Evolutionary conservation across 2,797 vertebrate species (phyloP).

Genomic region (Malurus leucopterus): DNA sequence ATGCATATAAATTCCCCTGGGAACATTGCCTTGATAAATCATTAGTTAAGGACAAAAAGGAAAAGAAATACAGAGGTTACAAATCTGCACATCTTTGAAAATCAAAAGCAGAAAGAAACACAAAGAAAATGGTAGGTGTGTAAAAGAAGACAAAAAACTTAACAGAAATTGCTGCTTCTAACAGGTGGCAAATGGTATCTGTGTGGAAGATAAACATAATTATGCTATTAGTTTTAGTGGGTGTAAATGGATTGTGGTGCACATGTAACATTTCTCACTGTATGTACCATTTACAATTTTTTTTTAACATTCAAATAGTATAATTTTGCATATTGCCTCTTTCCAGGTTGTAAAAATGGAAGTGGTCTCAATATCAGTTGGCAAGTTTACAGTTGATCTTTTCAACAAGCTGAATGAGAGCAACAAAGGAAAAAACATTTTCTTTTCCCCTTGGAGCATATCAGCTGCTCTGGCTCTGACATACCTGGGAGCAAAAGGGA

Average conservation of each 20-base stretch:
- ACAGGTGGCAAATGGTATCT: background rate
- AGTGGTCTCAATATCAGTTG: slow-evolving; percentile 44
- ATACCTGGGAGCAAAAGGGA: slow-evolving; percentile 50
- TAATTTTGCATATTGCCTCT: background rate
- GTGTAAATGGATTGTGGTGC: background rate
- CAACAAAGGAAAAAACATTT: slow-evolving; percentile 60
- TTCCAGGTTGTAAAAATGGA: slow-evolving; percentile 62
- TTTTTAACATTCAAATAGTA: background rate
- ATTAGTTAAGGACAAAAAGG: background rate
- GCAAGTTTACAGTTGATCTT: slow-evolving; percentile 63
- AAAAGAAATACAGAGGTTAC: background rate
- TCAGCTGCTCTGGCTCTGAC: slow-evolving; percentile 60
- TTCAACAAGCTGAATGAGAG: slow-evolving; percentile 61
- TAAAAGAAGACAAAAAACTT: background rate
- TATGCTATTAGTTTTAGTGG: background rate
- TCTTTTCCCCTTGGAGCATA: slow-evolving; percentile 69
- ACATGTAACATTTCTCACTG: background rate
- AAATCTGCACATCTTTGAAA: background rate
- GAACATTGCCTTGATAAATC: background rate
- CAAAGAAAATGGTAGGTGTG: background rate
- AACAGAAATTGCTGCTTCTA: background rate
- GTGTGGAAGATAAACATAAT: background rate
- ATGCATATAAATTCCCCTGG: background rate
- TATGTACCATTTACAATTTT: background rate
- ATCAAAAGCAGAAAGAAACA: background rate